These are phyloP conservation scores for Macrosiphum euphorbiae DNA, from an alignment of 2,888 invertebrate genomes.

Conservation along the genomic window DNA sequence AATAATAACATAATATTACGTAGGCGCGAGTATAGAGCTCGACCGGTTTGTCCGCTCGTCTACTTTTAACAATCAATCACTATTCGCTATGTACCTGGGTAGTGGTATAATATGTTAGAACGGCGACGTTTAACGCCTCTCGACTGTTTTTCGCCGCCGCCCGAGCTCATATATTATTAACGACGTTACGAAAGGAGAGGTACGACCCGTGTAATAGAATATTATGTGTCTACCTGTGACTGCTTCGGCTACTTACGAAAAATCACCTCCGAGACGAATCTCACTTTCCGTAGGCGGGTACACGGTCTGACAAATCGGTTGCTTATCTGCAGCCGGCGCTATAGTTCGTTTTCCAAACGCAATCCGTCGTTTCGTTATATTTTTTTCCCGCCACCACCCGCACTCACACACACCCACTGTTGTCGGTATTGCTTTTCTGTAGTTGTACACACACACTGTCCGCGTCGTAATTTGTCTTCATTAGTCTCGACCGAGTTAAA, in stretches of 20 bases:
- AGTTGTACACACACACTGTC: not conserved
- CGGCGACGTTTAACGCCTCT: not conserved
- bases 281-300: not conserved
- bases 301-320: conserved; percentile 43
- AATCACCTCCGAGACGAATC: conserved; percentile 11
- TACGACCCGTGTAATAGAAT: not conserved
- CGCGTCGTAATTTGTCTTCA: conserved; percentile 59
- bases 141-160: not conserved
- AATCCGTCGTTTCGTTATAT: conserved; percentile 20
- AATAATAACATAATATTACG: too few relatives aligned
- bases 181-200: not conserved
- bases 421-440: not conserved
- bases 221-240: not conserved
- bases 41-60: not conserved
- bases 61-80: not conserved
- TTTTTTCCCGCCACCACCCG: not conserved
- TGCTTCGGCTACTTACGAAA: not conserved
- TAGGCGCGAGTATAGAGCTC: not conserved
- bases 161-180: not conserved
- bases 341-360: conserved; percentile 37
- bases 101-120: not conserved
- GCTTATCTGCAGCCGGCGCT: not conserved
- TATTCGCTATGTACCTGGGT: not conserved
- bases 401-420: not conserved
- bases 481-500: conserved; percentile 59